A percentile compares a stretch with the other conserved stretches of the same genome.
phyloP scores from a whole-genome alignment of 2,888 invertebrate species.

The Gonocerus acuteangulatus region DNA sequence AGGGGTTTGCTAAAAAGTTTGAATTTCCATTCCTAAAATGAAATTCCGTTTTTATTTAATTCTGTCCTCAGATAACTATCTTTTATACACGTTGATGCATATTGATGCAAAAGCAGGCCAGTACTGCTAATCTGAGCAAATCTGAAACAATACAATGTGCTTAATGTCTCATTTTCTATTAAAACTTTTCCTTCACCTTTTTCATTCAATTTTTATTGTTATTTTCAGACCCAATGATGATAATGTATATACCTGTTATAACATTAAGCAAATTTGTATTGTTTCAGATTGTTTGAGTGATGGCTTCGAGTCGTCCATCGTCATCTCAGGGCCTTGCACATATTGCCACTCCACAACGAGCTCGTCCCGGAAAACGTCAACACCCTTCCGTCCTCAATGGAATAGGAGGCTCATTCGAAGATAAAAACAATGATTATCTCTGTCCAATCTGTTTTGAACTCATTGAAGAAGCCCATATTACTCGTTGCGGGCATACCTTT shows the following conservation, averaged over 20 bases:
- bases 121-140: conserved; percentile 35
- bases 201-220: conserved; percentile 24
- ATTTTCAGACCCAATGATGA: not conserved
- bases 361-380: conserved; percentile 48
- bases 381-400: conserved; percentile 51
- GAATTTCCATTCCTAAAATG: too few relatives aligned
- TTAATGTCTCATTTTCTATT: conserved; percentile 27
- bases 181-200: not conserved
- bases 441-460: conserved; percentile 85
- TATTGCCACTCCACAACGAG: conserved; percentile 44
- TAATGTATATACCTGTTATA: not conserved
- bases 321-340: conserved; percentile 45
- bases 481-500: conserved; percentile 87
- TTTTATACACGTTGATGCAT: too few relatives aligned
- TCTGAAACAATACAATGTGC: conserved; percentile 44
- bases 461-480: conserved; percentile 83
- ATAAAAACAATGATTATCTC: conserved; percentile 56
- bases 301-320: conserved; percentile 45
- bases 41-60: too few relatives aligned
- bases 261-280: conserved; percentile 41
- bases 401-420: conserved; percentile 57
- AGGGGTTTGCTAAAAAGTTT: too few relatives aligned
- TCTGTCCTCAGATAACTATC: too few relatives aligned
- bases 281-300: conserved; percentile 52
- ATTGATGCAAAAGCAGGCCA: too few relatives aligned